A percentile compares a stretch with the other conserved stretches of the same genome.
phyloP scores from a whole-genome alignment of 2,113 vertebrate species.

The Cyrtonyx montezumae region DNA sequence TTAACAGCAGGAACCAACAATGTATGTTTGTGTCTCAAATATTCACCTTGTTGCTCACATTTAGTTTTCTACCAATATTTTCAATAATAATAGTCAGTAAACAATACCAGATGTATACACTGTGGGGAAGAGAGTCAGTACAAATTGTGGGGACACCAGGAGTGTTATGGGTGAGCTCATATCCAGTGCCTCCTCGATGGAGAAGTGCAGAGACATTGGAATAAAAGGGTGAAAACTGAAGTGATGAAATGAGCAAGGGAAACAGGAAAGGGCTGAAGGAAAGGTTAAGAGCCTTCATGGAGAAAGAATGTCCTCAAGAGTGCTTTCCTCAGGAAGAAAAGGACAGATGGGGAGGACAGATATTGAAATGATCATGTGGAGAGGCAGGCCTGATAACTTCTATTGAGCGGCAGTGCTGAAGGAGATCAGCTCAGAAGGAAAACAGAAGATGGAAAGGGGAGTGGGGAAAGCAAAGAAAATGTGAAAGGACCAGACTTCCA shows the following conservation, averaged over 20 bases:
- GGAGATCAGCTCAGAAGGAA: not conserved
- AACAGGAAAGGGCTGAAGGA: not conserved
- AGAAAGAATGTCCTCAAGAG: not conserved
- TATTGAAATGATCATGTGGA: not conserved
- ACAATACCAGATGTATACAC: accelerated
- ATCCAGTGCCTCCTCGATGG: not conserved
- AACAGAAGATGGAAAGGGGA: not conserved
- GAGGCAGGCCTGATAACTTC: not conserved
- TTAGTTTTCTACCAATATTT: not conserved
- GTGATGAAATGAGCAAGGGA: not conserved
- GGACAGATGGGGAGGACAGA: not conserved
- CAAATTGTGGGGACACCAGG: not conserved
- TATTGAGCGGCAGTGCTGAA: not conserved
- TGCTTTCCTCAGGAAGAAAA: not conserved
- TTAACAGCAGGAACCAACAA: not conserved
- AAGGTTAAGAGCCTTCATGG: not conserved
- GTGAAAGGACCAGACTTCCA: not conserved
- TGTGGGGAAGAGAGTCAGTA: not conserved
- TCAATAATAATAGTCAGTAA: not conserved
- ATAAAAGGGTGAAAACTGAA: not conserved
- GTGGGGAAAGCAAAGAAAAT: not conserved
- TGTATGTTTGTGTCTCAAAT: not conserved
- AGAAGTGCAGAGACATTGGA: not conserved
- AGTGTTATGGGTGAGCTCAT: not conserved
- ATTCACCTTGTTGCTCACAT: not conserved